These are phyloP conservation scores for Hypomecis punctinalis DNA, from an alignment of 2,888 invertebrate genomes.

Conservation along the genomic window DNA sequence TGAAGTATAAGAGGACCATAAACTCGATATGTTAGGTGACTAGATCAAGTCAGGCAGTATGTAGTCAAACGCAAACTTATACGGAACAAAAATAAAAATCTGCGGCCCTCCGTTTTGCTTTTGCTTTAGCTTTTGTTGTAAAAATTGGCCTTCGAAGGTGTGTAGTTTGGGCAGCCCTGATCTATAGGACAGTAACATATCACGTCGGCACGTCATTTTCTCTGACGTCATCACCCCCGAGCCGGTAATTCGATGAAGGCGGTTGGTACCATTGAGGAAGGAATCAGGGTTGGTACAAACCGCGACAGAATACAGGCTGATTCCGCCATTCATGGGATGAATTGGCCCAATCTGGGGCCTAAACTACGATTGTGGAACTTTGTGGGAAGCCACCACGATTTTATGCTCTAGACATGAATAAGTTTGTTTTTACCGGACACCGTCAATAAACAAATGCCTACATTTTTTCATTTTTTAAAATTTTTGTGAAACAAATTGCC, in stretches of 20 bases:
- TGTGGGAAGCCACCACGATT: slow-evolving; percentile 30
- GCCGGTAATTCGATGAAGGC: slow-evolving; percentile 53
- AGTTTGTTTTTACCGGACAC: too few relatives aligned
- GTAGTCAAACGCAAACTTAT: too few relatives aligned
- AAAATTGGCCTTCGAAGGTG: too few relatives aligned
- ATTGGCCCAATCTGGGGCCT: slow-evolving; percentile 59
- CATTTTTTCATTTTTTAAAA: too few relatives aligned
- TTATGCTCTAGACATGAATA: background rate
- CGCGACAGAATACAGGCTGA: slow-evolving; percentile 54
- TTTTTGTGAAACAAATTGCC: too few relatives aligned
- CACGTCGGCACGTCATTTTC: slow-evolving; percentile 16
- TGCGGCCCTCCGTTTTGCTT: too few relatives aligned
- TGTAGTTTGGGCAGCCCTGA: too few relatives aligned
- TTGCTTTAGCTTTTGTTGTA: too few relatives aligned
- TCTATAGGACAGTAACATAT: too few relatives aligned
- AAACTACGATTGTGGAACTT: slow-evolving; percentile 50
- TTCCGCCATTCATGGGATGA: slow-evolving; percentile 62
- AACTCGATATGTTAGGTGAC: slow-evolving; percentile 17
- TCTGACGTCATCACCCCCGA: slow-evolving; percentile 20
- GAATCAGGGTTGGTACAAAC: slow-evolving; percentile 57
- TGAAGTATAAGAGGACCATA: slow-evolving; percentile 10
- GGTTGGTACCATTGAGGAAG: too few relatives aligned
- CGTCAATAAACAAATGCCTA: too few relatives aligned
- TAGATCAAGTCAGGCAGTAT: slow-evolving; percentile 1
- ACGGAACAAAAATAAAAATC: too few relatives aligned